Base-by-base conservation (phyloP, 92 coral and sea anemone genomes). In the Zoanthus gigantus region DNA sequence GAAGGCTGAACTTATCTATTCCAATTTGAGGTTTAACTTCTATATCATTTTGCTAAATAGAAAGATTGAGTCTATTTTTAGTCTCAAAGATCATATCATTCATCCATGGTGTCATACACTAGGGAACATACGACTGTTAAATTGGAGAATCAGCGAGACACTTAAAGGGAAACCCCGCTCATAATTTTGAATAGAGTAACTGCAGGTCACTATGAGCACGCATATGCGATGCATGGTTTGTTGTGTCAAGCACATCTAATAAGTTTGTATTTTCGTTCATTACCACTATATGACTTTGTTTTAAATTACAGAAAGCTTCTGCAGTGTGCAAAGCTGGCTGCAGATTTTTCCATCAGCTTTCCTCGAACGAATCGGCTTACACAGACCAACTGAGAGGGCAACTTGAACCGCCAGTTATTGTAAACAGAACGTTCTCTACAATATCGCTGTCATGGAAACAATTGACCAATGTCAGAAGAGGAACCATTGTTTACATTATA, bases 361-460 rank as follows among this genome's bases (percentile, higher is more conserved):
- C 74, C 23, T 45, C 44, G 5, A 42, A 65, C 74, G 85, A 66
- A 66, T 57, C 85, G 23, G 60, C 85, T 11, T 81, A 81, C 58
- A 81, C 85, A 7, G 74, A 81, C 4, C 74, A 9, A 10, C 65
- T 81, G 14, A 37, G 42, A 37, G 74, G 37, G 8, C 74, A 46
- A 17, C 60, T 52, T 18, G 74, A 32, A 9, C 12, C 52, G 46
- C 85, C 85, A 5, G 5, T 10, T 47, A 11, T 81, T 65, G 57
- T 6, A 45, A 68, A 68, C 53, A 81, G 1, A 12, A 81, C 42
- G 7, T 81, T 81, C 61, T 81, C 85, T 10, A 66, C 85, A 9
- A 65, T 81, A 45, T 46, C 85, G 74, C 12, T 81, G 85, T 81
- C 85, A 8, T 81, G 85, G 85, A 17, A 65, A 46, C 85, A 74